phyloP scores from a whole-genome alignment of 2,888 invertebrate species.

The Dryobota labecula region DNA sequence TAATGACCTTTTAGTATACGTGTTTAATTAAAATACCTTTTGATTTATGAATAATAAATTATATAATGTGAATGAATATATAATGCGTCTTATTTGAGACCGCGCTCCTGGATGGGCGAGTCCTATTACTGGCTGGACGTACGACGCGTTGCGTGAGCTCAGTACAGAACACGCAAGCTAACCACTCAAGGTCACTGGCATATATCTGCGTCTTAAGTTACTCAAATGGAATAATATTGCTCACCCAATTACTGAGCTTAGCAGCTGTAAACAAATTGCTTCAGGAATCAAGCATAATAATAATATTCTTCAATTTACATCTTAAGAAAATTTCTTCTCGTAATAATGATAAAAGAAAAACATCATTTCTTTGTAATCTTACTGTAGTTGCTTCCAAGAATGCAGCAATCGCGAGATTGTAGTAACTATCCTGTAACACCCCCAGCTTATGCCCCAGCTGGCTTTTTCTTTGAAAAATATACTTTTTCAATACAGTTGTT shows the following conservation, averaged over 20 bases:
- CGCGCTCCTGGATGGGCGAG: too few species aligned
- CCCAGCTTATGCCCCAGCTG: not conserved
- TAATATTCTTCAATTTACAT: not conserved
- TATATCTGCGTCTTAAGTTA: too few species aligned
- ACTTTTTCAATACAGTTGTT: too few species aligned
- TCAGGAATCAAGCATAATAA: not conserved
- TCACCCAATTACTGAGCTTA: not conserved
- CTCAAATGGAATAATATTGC: not conserved
- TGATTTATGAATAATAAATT: too few species aligned
- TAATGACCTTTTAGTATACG: too few species aligned
- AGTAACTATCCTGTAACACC: not conserved
- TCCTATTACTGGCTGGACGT: too few species aligned
- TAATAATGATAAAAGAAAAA: constrained; percentile 1
- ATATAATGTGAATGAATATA: too few species aligned
- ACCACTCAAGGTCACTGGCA: too few species aligned
- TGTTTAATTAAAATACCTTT: too few species aligned
- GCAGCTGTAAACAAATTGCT: not conserved
- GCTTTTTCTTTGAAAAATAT: not conserved
- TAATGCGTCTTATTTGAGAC: too few species aligned
- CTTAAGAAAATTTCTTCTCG: not conserved
- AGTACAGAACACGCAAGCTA: too few species aligned
- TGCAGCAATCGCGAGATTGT: not conserved
- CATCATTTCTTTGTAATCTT: not conserved
- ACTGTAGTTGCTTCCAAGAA: constrained; percentile 9
- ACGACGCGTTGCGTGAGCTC: too few species aligned